phyloP scores from a whole-genome alignment of 2,888 invertebrate genomes.

The Drosophila cyrtoloma region DNA sequence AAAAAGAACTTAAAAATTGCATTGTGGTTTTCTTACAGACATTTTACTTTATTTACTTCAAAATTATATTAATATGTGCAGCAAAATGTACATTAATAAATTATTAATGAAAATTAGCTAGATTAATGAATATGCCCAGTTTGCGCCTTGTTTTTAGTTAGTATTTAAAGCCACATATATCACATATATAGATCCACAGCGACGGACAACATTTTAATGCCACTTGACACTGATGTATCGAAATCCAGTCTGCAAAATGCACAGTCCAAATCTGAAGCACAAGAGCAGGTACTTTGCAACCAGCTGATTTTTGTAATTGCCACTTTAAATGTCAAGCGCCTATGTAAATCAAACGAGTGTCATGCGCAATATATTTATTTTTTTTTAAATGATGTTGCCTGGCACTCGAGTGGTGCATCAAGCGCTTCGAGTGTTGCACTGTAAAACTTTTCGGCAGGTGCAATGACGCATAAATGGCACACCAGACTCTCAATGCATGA shows the following conservation, averaged over 20 bases:
- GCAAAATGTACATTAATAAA: not conserved
- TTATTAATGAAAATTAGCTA: not conserved
- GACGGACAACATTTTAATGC: conserved; percentile 58
- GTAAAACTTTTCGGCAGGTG: conserved; percentile 54
- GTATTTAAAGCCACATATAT: not conserved
- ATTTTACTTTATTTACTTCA: not conserved
- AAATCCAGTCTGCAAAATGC: conserved; percentile 46
- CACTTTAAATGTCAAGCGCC: conserved; percentile 56
- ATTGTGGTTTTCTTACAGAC: not conserved
- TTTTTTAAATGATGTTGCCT: conserved; percentile 9
- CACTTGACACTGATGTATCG: conserved; percentile 52
- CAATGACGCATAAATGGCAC: conserved; percentile 58
- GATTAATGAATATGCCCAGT: not conserved
- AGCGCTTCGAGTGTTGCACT: conserved; percentile 43
- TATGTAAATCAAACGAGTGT: conserved; percentile 60
- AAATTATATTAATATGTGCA: not conserved
- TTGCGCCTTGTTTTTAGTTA: not conserved
- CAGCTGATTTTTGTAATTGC: conserved; percentile 63
- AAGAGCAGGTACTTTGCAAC: conserved; percentile 26
- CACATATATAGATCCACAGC: not conserved
- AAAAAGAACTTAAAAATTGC: not conserved
- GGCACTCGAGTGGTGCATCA: conserved; percentile 18
- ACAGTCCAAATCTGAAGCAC: conserved; percentile 31
- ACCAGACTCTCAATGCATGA: conserved; percentile 35
- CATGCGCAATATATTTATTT: conserved; percentile 33